These are phyloP conservation scores for Drosophila kurseongensis DNA, from an alignment of 1,140 invertebrate species.

Conservation along the genomic window DNA sequence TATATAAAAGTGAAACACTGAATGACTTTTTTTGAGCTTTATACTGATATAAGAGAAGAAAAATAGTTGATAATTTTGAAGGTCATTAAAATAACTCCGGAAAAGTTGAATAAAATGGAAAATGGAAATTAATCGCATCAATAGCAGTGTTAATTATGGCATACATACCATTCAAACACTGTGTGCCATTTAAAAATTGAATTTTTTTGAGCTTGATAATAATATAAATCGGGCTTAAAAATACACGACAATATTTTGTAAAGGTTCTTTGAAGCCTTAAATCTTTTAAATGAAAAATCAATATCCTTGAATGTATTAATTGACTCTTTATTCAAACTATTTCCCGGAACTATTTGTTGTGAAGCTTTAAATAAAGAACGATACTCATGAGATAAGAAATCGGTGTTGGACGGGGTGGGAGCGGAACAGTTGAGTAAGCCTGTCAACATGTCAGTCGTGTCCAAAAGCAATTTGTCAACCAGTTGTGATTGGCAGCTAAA, in stretches of 20 bases:
- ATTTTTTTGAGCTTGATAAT: too few relatives aligned
- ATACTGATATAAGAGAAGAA: constrained; percentile 13
- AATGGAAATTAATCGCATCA: neutral
- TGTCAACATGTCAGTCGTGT: constrained; percentile 72
- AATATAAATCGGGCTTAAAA: too few relatives aligned
- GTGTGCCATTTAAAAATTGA: too few relatives aligned
- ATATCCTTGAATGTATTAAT: neutral
- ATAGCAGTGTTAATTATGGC: too few relatives aligned
- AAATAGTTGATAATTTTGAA: constrained; percentile 7
- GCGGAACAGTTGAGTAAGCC: constrained; percentile 41
- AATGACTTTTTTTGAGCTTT: constrained; percentile 22
- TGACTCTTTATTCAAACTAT: neutral
- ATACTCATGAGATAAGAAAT: constrained; percentile 23
- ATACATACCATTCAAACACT: too few relatives aligned
- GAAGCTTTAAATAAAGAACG: constrained; percentile 8
- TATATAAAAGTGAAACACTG: neutral
- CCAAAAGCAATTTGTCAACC: constrained; percentile 82
- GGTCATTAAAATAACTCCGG: neutral
- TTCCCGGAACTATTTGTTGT: constrained; percentile 1
- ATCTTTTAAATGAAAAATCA: too few relatives aligned
- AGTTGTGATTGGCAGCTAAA: constrained; percentile 80
- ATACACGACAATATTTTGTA: too few relatives aligned
- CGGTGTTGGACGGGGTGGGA: neutral
- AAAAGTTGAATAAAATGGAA: neutral
- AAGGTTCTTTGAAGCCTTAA: too few relatives aligned